phyloP scores from a whole-genome alignment of 2,113 vertebrate genomes.

The Centropus bengalensis region DNA sequence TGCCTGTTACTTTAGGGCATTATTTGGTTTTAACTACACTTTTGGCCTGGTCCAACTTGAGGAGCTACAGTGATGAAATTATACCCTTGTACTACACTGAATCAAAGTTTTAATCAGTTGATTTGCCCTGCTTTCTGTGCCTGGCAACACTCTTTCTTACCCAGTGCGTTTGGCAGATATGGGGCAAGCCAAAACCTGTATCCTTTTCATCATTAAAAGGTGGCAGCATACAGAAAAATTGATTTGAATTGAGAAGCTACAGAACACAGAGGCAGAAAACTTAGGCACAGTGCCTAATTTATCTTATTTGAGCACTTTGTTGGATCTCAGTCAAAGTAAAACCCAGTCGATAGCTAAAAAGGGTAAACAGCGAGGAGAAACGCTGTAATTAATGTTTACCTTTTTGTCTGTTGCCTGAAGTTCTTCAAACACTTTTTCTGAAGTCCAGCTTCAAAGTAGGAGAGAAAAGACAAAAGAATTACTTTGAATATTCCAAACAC shows the following conservation, averaged over 20 bases:
- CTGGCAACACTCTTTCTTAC: background rate
- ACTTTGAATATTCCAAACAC: background rate
- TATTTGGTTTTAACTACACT: no score
- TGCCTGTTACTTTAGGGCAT: no score
- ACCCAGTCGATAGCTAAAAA: background rate
- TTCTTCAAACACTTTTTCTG: slow-evolving; percentile 97
- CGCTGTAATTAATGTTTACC: slow-evolving; percentile 68
- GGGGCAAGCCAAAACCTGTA: background rate
- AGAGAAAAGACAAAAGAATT: slow-evolving; percentile 1
- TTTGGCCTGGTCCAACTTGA: no score
- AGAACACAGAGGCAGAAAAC: background rate
- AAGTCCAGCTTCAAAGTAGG: slow-evolving; percentile 87
- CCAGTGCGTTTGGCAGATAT: background rate
- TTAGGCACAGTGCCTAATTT: no score
- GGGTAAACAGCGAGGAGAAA: background rate
- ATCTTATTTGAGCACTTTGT: background rate
- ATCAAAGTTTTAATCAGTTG: background rate
- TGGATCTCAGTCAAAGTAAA: background rate
- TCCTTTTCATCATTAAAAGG: background rate
- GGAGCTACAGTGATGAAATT: no score
- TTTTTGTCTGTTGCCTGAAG: slow-evolving; percentile 93
- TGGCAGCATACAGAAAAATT: background rate
- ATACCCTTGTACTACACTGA: no score
- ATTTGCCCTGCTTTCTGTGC: background rate
- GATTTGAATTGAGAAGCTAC: background rate